A percentile compares a stretch with the other conserved stretches of the same genome.
Conservation (phyloP, 2,113 vertebrate species). For the Triplophysa dalaica region DNA sequence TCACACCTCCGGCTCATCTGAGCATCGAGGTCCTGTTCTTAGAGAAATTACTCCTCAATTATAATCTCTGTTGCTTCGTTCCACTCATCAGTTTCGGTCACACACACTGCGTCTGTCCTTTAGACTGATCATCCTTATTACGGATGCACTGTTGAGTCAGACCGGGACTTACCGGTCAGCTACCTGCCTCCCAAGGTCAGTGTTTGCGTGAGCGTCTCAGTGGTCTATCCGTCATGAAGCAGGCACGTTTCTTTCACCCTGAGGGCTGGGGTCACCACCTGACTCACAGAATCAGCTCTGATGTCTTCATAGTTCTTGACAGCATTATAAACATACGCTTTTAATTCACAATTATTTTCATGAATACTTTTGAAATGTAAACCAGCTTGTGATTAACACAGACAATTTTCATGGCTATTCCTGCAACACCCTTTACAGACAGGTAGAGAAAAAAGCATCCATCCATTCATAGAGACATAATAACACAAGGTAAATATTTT, state of each 20-base stretch:
- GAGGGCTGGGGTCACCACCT: conserved; percentile 37
- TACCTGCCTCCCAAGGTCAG: conserved; percentile 40
- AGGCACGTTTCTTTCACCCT: conserved; percentile 35
- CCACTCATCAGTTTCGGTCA: background rate
- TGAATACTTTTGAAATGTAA: no score
- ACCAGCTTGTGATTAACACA: no score
- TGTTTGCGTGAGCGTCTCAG: conserved; percentile 17
- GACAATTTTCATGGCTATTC: no score
- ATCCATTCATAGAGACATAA: no score
- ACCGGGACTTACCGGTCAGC: conserved; percentile 20
- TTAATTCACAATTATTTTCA: no score
- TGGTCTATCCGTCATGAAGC: conserved; percentile 36
- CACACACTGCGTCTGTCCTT: conserved; percentile 36
- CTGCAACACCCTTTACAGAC: no score
- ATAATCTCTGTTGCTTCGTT: conserved; percentile 35
- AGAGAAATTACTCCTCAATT: conserved; percentile 44
- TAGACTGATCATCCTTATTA: conserved; percentile 41
- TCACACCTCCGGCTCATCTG: conserved; percentile 28
- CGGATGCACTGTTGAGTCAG: conserved; percentile 20
- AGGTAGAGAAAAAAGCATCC: no score
- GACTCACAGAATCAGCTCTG: conserved; percentile 36
- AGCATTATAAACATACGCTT: background rate
- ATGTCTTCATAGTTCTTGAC: conserved; percentile 39
- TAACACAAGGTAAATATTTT: no score
- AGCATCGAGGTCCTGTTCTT: conserved; percentile 25